Conservation (phyloP, 2,888 invertebrate species). For the Bhutanitis thaidina region DNA sequence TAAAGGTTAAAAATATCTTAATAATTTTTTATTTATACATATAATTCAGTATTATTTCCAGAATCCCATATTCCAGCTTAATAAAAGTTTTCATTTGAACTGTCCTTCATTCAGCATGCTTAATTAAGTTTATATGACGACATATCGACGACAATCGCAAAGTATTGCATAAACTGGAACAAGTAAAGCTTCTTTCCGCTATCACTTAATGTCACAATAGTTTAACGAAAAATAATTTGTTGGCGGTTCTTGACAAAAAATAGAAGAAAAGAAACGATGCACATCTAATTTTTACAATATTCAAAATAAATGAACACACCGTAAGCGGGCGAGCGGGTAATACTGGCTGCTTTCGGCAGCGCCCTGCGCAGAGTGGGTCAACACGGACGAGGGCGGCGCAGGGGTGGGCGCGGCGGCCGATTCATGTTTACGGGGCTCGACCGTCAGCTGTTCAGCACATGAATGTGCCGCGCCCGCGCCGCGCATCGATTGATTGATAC, state of each 20-base stretch:
- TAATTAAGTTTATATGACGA: too few species aligned
- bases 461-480: conserved; percentile 73
- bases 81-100: too few species aligned
- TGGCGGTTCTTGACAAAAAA: not conserved
- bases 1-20: not conserved
- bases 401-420: conserved; percentile 44
- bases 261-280: too few species aligned
- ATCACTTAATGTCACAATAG: not conserved
- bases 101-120: too few species aligned
- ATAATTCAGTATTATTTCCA: too few species aligned
- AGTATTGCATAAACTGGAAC: too few species aligned
- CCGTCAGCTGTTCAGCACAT: conserved; percentile 75
- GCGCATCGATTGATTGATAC: conserved; percentile 74
- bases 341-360: conserved; percentile 12
- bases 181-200: too few species aligned
- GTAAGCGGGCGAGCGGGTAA: conserved; percentile 19
- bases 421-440: conserved; percentile 74
- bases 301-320: conserved; percentile 11
- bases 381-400: conserved; percentile 26
- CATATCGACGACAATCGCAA: too few species aligned
- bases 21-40: too few species aligned
- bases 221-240: not conserved
- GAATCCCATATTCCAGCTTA: too few species aligned
- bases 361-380: conserved; percentile 33
- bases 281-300: too few species aligned